Base-by-base conservation (phyloP, 2,113 vertebrate species). In the Panthera uncia region DNA sequence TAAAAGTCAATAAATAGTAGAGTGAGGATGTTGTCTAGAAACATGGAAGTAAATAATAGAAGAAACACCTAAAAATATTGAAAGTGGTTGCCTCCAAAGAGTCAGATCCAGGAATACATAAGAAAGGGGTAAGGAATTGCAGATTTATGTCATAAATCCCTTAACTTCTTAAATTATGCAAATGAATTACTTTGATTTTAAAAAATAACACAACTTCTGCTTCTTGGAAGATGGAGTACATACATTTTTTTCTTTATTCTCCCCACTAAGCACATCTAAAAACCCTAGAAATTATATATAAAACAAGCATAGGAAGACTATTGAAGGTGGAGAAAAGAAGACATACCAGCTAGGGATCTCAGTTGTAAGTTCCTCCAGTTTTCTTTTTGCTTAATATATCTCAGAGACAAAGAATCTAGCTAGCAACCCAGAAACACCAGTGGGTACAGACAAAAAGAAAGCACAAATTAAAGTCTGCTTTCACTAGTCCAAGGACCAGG, bases 131-230 rank as follows among this genome's bases (percentile, higher is more conserved):
- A 63, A 18, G 33, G 3, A 3, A 76, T 19, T 87, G 12, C 6
- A 81, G 21, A 73, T 73, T 92, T 89, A 84, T 87, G 25, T 86
- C 65, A 50, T 73, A 69, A 38, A 61, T 92, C 18, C 45, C 16
- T 85, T 81, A 81, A 63, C 33, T 69, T 93, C 83, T 85, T 52
- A 66, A 96, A 84, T 15, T 73, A 57, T 80, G 27, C 14, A 84
- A 84, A 96, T 68, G 16, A 71, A 71, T 89, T 79, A 48, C n/a
- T 84, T 92, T 97, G 48, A 80, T 92, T 80, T 85, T 5, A 83
- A 97, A 80, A 87, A 89, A 29, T 85, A 74, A 55, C 83, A 71
- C 18, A 61, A 76, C 21, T 96, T 85, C 33, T 65, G 36, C 16
- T 85, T 65, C 52, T 69, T 79, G 8, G 41, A 80, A 71, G 29